Evolutionary conservation across 1,140 invertebrate genomes (phyloP).

Genomic region (Drosophila sproati): DNA sequence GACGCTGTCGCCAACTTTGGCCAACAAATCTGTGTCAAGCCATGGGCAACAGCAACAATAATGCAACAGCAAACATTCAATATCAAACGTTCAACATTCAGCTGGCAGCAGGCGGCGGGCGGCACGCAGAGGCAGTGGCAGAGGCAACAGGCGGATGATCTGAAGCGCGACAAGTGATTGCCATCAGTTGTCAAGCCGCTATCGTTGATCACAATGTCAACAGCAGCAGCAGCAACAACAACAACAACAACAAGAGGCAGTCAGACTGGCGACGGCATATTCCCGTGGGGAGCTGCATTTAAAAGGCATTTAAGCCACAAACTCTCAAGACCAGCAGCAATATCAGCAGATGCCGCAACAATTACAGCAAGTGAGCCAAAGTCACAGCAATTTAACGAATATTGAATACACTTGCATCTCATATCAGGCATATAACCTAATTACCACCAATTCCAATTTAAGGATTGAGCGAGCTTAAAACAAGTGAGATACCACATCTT

Average conservation of each 20-base stretch:
- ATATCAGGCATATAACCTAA: no score
- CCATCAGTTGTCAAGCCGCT: slow-evolving; percentile 81
- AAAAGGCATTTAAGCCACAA: slow-evolving; percentile 84
- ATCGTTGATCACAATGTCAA: slow-evolving; percentile 84
- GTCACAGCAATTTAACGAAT: slow-evolving; percentile 18
- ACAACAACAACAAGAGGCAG: slow-evolving; percentile 57
- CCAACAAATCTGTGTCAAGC: slow-evolving; percentile 83
- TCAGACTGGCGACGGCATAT: slow-evolving; percentile 78
- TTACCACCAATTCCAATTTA: no score
- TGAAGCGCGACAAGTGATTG: slow-evolving; percentile 83
- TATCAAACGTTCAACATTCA: slow-evolving; percentile 50
- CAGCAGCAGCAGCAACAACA: slow-evolving; percentile 51
- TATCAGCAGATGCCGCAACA: slow-evolving; percentile 54
- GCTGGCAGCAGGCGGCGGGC: slow-evolving; percentile 24
- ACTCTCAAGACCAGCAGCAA: slow-evolving; percentile 65
- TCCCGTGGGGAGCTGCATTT: slow-evolving; percentile 83
- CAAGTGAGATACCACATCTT: no score
- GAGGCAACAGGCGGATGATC: slow-evolving; percentile 69
- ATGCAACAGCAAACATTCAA: slow-evolving; percentile 38
- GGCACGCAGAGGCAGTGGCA: not conserved
- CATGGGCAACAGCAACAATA: slow-evolving; percentile 50
- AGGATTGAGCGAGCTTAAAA: no score
- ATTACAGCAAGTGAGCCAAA: slow-evolving; percentile 62
- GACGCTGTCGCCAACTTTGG: slow-evolving; percentile 80
- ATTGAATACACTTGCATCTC: slow-evolving; percentile 17